Evolutionary conservation across 2,888 invertebrate species (phyloP).

Genomic region (Mermis nigrescens): DNA sequence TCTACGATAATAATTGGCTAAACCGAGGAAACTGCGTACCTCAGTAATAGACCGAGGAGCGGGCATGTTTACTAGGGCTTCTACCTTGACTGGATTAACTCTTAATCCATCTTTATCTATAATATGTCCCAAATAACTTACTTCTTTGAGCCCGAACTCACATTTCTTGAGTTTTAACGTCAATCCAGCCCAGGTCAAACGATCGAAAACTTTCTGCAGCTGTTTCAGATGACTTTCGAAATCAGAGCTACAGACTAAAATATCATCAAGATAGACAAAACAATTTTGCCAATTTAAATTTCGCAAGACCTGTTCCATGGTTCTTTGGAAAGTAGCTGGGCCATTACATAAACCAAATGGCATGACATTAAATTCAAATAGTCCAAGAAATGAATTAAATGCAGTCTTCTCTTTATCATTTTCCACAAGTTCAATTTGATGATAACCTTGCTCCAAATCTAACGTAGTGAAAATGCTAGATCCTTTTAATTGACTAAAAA

Average conservation of each 20-base stretch:
- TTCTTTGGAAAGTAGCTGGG: constrained; percentile 18
- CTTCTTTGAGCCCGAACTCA: neutral
- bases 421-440: constrained; percentile 15
- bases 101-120: constrained; percentile 22
- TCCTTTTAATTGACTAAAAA: constrained; percentile 9
- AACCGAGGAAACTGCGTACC: constrained; percentile 21
- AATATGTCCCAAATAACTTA: constrained; percentile 28
- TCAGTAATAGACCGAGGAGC: constrained; percentile 16
- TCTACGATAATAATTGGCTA: constrained; percentile 26
- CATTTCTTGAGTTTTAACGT: constrained; percentile 25
- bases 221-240: constrained; percentile 16
- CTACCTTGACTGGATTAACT: constrained; percentile 21
- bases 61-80: constrained; percentile 19
- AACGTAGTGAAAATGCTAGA: constrained; percentile 12
- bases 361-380: constrained; percentile 21
- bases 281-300: constrained; percentile 15
- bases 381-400: constrained; percentile 16
- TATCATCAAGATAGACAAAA: constrained; percentile 21
- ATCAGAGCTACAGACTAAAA: constrained; percentile 15
- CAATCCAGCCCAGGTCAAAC: constrained; percentile 5
- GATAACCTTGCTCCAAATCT: constrained; percentile 16
- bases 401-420: constrained; percentile 17
- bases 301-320: constrained; percentile 17
- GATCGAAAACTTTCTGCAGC: constrained; percentile 16
- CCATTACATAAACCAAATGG: constrained; percentile 21